These are phyloP conservation scores for Drosophila prostipennis DNA, from an alignment of 2,888 invertebrate species.

Conservation along the genomic window DNA sequence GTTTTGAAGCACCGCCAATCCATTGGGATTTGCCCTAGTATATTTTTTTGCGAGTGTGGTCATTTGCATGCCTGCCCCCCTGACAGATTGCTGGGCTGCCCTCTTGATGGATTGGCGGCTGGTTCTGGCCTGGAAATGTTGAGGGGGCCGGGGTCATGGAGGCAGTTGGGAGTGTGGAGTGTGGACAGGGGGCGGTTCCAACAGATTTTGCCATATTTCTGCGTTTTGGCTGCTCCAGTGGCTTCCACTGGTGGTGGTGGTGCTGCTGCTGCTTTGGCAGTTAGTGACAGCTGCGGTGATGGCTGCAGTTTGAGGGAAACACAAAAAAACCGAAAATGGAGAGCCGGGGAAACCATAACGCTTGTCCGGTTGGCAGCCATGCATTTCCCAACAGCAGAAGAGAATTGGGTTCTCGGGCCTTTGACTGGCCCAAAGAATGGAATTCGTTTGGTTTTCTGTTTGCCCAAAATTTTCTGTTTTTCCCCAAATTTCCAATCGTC, in stretches of 20 bases:
- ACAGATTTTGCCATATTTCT: constrained; percentile 57
- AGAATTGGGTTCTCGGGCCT: not conserved
- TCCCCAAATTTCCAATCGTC: constrained; percentile 13
- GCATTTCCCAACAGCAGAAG: constrained; percentile 14
- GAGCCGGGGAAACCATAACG: constrained; percentile 38
- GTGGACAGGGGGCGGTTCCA: constrained; percentile 16
- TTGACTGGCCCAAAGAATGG: constrained; percentile 24
- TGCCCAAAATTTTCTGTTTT: constrained; percentile 6
- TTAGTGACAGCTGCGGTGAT: constrained; percentile 72
- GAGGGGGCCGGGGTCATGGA: constrained; percentile 4
- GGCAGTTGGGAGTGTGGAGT: constrained; percentile 13
- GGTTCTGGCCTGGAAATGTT: constrained; percentile 50
- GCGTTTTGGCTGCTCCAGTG: constrained; percentile 36
- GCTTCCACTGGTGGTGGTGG: constrained; percentile 6
- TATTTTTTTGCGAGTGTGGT: constrained; percentile 29
- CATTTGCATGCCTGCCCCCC: constrained; percentile 47
- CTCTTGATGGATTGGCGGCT: constrained; percentile 69
- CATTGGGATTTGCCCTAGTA: not conserved
- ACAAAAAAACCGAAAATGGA: constrained; percentile 19
- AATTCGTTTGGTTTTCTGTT: constrained; percentile 14
- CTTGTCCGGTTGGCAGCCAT: constrained; percentile 31
- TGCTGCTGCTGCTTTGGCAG: constrained; percentile 55
- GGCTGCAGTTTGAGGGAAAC: constrained; percentile 37
- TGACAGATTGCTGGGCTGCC: constrained; percentile 70
- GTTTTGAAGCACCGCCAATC: not conserved